These are phyloP conservation scores for Panopea generosa DNA, from an alignment of 2,888 invertebrate species.

Conservation along the genomic window DNA sequence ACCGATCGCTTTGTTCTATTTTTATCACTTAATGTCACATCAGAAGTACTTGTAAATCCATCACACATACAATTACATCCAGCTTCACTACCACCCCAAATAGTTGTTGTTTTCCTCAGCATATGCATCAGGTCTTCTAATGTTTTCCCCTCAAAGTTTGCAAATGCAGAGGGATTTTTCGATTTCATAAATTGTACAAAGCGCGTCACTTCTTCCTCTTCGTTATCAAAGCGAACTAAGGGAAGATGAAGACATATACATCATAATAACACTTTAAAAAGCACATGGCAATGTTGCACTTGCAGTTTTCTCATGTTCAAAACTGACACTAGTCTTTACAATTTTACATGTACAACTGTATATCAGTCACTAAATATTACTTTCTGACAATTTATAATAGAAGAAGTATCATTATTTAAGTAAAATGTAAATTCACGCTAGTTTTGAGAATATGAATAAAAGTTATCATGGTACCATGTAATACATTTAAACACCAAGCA, in stretches of 20 bases:
- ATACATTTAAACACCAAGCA: too few relatives aligned
- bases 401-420: too few relatives aligned
- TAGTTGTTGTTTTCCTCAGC: slow-evolving; percentile 57
- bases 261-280: neutral
- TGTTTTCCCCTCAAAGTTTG: slow-evolving; percentile 51
- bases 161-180: slow-evolving; percentile 64
- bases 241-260: slow-evolving; percentile 12
- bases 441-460: too few relatives aligned
- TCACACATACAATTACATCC: slow-evolving; percentile 5
- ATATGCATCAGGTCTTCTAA: slow-evolving; percentile 61
- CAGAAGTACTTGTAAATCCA: neutral
- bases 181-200: slow-evolving; percentile 66
- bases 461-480: too few relatives aligned
- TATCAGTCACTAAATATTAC: too few relatives aligned
- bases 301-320: too few relatives aligned
- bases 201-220: slow-evolving; percentile 68
- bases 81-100: slow-evolving; percentile 8
- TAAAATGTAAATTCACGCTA: too few relatives aligned
- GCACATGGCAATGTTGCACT: neutral
- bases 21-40: neutral
- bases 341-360: too few relatives aligned
- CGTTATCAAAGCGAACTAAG: slow-evolving; percentile 75
- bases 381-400: too few relatives aligned
- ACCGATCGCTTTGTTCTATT: too few relatives aligned
- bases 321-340: too few relatives aligned